phyloP scores from a whole-genome alignment of 2,113 vertebrate genomes.

The Clarias gariepinus region DNA sequence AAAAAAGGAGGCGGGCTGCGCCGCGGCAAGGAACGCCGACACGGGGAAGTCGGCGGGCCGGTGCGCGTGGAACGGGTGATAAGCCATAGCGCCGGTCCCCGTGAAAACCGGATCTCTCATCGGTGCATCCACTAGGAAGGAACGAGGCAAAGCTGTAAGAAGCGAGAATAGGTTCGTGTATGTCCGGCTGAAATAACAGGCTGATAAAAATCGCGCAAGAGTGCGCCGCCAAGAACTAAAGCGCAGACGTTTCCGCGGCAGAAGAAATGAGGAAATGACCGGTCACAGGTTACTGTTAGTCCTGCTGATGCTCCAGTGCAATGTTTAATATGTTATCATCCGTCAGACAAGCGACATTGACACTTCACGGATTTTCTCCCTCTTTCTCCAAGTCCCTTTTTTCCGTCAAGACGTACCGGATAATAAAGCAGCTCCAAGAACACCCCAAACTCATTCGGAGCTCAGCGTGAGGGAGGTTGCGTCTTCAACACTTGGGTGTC shows the following conservation, averaged over 20 bases:
- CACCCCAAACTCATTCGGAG: conserved; percentile 32
- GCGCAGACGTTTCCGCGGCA: conserved; percentile 24
- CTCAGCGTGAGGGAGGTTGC: conserved; percentile 64
- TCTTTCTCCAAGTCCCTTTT: conserved; percentile 13
- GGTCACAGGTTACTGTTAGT: conserved; percentile 22
- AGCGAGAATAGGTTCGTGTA: neutral
- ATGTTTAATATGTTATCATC: conserved; percentile 39
- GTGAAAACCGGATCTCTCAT: conserved; percentile 90
- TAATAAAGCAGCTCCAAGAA: conserved; percentile 29
- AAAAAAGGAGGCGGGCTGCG: conserved; percentile 82
- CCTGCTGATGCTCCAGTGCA: conserved; percentile 42
- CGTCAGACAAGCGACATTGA: conserved; percentile 43
- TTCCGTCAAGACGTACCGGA: conserved; percentile 1
- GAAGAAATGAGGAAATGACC: conserved; percentile 1
- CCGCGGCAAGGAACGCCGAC: conserved; percentile 82
- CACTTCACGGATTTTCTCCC: conserved; percentile 18
- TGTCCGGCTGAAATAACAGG: conserved; percentile 20
- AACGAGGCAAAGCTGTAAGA: conserved; percentile 18
- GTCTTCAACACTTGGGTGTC: conserved; percentile 72
- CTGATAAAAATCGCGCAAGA: conserved; percentile 2
- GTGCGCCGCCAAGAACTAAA: conserved; percentile 10
- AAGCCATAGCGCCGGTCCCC: conserved; percentile 86
- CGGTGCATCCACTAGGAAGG: conserved; percentile 75
- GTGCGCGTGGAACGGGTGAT: conserved; percentile 87
- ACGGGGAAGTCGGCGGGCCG: conserved; percentile 83